Conservation (phyloP, 2,797 vertebrate genomes). For the Muraenolepis orangiensis region DNA sequence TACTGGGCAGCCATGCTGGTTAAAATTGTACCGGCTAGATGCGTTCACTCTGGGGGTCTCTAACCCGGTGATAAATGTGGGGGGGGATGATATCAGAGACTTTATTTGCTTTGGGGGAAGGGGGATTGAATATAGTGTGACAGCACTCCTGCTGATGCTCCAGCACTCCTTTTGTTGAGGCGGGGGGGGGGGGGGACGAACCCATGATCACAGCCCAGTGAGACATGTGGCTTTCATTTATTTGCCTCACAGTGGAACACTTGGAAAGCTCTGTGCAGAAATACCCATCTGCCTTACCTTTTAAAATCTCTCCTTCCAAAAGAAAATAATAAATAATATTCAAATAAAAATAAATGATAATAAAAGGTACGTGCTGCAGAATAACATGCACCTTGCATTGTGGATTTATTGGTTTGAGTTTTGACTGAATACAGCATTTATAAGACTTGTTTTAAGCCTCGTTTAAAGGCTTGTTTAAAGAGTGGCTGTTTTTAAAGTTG, state of each 20-base stretch:
- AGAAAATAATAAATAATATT: background rate
- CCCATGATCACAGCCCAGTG: slow-evolving; percentile 43
- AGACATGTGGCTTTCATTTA: slow-evolving; percentile 62
- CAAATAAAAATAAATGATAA: too few relatives aligned
- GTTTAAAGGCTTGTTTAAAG: background rate
- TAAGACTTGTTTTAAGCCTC: too few relatives aligned
- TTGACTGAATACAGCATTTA: background rate
- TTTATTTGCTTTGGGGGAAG: slow-evolving; percentile 69
- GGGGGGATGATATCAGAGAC: slow-evolving; percentile 54
- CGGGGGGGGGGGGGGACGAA: background rate
- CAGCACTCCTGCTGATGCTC: slow-evolving; percentile 37
- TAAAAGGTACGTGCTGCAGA: slow-evolving; percentile 5
- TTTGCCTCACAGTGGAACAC: slow-evolving; percentile 31
- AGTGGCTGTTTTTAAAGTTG: background rate
- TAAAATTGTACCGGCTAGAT: background rate
- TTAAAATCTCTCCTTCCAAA: slow-evolving; percentile 3
- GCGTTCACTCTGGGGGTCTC: background rate
- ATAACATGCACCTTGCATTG: background rate
- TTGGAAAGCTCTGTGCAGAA: slow-evolving; percentile 32
- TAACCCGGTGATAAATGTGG: slow-evolving; percentile 24
- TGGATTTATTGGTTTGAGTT: background rate
- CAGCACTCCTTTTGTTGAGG: background rate
- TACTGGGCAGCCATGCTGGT: background rate
- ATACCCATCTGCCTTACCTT: slow-evolving; percentile 28
- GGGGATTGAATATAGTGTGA: slow-evolving; percentile 30